Conservation (phyloP, 2,888 invertebrate genomes). For the Pachycephus smyrnensis region DNA sequence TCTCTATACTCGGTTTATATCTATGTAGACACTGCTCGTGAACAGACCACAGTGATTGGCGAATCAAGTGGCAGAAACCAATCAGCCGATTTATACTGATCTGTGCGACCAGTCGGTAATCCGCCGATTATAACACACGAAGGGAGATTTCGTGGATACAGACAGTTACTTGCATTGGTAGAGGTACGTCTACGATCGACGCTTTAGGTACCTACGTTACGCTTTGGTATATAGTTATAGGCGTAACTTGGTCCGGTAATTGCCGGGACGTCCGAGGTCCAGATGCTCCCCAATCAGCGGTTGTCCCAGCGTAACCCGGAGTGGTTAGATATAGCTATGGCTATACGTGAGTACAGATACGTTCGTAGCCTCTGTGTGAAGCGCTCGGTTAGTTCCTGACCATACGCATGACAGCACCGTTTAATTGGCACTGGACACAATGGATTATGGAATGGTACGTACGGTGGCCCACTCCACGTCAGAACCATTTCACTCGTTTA, state of each 20-base stretch:
- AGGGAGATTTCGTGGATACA: background rate
- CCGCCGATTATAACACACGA: slow-evolving; percentile 57
- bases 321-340: slow-evolving; percentile 8
- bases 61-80: slow-evolving; percentile 57
- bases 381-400: slow-evolving; percentile 63
- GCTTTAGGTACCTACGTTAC: background rate
- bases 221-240: slow-evolving; percentile 2
- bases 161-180: background rate
- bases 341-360: slow-evolving; percentile 22
- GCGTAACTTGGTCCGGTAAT: slow-evolving; percentile 55
- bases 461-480: slow-evolving; percentile 54
- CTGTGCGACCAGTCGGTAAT: slow-evolving; percentile 48
- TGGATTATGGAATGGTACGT: slow-evolving; percentile 62
- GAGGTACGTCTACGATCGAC: slow-evolving; percentile 15
- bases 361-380: slow-evolving; percentile 57
- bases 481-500: slow-evolving; percentile 64
- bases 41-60: slow-evolving; percentile 15
- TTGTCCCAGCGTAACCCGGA: slow-evolving; percentile 39
- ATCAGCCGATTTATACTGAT: slow-evolving; percentile 60
- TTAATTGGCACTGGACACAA: slow-evolving; percentile 67
- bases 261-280: slow-evolving; percentile 63
- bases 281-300: slow-evolving; percentile 67
- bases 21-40: background rate
- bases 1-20: too few species aligned
- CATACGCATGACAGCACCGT: slow-evolving; percentile 66